Conservation (phyloP, 1,140 invertebrate species). For the Bombus waltoni region DNA sequence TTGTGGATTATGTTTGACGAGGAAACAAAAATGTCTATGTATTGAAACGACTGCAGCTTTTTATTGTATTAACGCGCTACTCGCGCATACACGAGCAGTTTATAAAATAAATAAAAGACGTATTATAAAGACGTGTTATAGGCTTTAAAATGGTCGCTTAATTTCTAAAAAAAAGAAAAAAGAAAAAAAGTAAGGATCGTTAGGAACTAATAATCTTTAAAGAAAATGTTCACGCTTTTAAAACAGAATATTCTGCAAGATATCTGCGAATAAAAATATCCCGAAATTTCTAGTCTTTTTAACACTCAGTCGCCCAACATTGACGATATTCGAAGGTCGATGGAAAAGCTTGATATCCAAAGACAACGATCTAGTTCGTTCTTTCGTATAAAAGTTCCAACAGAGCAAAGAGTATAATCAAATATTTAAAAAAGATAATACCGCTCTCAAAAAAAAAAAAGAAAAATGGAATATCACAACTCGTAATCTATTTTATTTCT, state of each 20-base stretch:
- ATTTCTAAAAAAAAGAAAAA: neutral
- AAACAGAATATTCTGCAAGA: no score
- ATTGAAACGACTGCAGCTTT: neutral
- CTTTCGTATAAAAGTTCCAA: neutral
- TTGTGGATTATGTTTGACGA: neutral
- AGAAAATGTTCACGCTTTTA: no score
- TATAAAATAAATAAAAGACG: neutral
- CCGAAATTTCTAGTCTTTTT: neutral
- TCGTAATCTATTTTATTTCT: neutral
- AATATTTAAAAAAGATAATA: neutral
- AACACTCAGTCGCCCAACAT: neutral
- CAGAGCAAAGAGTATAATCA: neutral
- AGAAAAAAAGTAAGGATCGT: neutral
- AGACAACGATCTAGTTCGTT: neutral
- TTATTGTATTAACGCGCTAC: neutral
- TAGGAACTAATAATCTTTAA: neutral
- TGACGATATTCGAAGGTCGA: neutral
- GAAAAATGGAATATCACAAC: neutral
- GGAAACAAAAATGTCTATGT: neutral
- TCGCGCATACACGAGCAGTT: neutral
- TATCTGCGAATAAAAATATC: neutral
- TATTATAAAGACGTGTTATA: neutral
- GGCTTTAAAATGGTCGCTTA: neutral
- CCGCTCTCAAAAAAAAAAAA: neutral
- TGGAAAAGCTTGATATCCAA: neutral